Base-by-base conservation (phyloP, 1,140 invertebrate species). In the Zaprionus vittiger region DNA sequence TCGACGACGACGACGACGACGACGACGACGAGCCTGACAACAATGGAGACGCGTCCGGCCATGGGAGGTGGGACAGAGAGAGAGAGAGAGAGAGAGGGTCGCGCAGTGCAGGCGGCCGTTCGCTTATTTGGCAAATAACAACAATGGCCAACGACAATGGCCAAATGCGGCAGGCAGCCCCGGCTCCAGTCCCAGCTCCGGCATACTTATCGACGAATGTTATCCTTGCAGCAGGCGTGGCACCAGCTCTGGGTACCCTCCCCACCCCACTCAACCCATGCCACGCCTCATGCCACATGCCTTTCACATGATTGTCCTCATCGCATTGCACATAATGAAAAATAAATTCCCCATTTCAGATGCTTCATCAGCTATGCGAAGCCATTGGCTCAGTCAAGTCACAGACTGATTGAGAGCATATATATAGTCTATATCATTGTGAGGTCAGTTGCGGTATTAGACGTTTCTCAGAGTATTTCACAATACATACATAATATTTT, bases 111-210 rank as follows among this genome's bases (percentile, higher is more conserved):
- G 61, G 66, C 72, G 83, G 69, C 56, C 69, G 74, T 74, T 68
- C 73, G 74, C 70, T 87, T 87, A 86, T 86, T 87, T 87, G 84
- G 67, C 84, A 87, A 87, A 89, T 87, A 87, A 87, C 86, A 89
- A 89, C 80, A 87, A 80, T 75, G 75, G 74, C 67, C 54, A 85
- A 69, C 77, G 56, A 86, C 83, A 83, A 86, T 82, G 76, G 66
- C 61, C 34, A 56, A 47, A n/a, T 44, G 61, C 47, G 38, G 57
- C 55, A 24, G 59, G 41, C 28, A 26, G 31, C 22, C 26, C 63
- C 37, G 57, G 31, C 31, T 11, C 9, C 31, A 11, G 9, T 11
- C 31, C 31, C 31, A 34, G 31, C 65, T 47, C 64, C 17, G 47
- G 31, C 67, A 81, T 75, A 75, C 77, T 81, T 82, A 82, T 86